phyloP scores from a whole-genome alignment of 2,113 vertebrate species.

The Pterocles burchelli region DNA sequence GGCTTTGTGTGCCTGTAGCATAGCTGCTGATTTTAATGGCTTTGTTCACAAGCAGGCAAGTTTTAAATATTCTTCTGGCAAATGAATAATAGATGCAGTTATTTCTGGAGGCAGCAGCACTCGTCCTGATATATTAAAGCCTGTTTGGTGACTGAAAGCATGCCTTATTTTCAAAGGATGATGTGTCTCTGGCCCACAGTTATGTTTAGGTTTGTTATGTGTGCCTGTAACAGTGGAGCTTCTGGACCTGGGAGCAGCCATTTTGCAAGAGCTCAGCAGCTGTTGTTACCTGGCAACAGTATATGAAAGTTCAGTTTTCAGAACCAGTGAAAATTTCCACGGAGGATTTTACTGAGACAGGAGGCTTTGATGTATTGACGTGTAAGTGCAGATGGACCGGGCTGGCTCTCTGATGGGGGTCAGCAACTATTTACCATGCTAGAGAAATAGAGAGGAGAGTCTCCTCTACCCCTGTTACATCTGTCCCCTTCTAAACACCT shows the following conservation, averaged over 20 bases:
- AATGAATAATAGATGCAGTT: neutral
- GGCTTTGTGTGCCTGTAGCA: rapidly evolving
- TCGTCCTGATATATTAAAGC: neutral
- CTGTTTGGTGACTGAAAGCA: neutral
- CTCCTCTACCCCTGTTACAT: neutral
- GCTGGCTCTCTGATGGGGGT: neutral
- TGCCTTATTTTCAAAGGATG: neutral
- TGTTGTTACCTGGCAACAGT: slow-evolving; percentile 60
- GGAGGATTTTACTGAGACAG: neutral
- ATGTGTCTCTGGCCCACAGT: neutral
- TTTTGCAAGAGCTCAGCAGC: slow-evolving; percentile 44
- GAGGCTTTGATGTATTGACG: neutral
- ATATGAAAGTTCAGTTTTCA: neutral
- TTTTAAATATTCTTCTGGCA: neutral
- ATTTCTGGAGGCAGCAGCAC: neutral
- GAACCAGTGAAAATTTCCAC: slow-evolving; percentile 7
- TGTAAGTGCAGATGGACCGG: neutral
- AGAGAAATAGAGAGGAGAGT: neutral
- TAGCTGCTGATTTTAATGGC: neutral
- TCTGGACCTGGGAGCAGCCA: slow-evolving; percentile 10
- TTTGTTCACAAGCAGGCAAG: neutral
- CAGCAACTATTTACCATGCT: neutral
- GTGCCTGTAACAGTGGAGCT: neutral
- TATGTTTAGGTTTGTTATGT: neutral
- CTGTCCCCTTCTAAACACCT: neutral